A percentile compares a stretch with the other conserved stretches of the same genome.
phyloP scores from a whole-genome alignment of 1,140 invertebrate species.

The Neomicropteryx cornuta region DNA sequence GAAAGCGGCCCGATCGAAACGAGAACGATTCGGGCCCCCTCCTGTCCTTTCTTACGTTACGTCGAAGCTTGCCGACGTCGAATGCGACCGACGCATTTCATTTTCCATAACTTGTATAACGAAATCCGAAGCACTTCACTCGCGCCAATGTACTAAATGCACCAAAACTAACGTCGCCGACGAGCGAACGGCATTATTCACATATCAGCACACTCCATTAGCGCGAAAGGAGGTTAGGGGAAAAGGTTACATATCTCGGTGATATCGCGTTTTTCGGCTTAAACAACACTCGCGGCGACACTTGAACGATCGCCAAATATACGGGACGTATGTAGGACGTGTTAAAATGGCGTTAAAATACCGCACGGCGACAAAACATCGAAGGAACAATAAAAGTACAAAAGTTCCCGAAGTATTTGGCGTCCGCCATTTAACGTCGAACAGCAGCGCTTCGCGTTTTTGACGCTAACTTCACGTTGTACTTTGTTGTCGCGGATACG shows the following conservation, averaged over 20 bases:
- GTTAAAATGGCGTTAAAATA: too few relatives aligned
- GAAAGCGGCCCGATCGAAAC: conserved; percentile 25
- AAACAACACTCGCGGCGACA: too few relatives aligned
- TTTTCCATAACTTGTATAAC: conserved; percentile 41
- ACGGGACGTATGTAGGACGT: too few relatives aligned
- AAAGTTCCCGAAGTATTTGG: conserved; percentile 40
- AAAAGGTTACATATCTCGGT: conserved; percentile 51
- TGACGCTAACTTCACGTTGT: conserved; percentile 10
- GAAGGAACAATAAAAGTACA: conserved; percentile 40
- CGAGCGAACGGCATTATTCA: conserved; percentile 42
- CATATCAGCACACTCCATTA: conserved; percentile 55
- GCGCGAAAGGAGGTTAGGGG: conserved; percentile 56
- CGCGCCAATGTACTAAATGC: too few relatives aligned
- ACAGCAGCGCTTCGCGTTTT: conserved; percentile 27
- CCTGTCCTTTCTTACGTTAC: conserved; percentile 33
- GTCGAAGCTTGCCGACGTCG: conserved; percentile 25
- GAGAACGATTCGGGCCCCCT: conserved; percentile 26
- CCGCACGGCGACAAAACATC: too few relatives aligned
- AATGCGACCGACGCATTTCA: conserved; percentile 24
- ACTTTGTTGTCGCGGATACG: too few relatives aligned
- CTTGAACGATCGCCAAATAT: too few relatives aligned
- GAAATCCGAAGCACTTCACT: conserved; percentile 40
- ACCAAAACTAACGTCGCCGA: conserved; percentile 25
- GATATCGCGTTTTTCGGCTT: too few relatives aligned
- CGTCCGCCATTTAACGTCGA: conserved; percentile 37